Percentiles rank a stretch among this genome's conserved stretches.
phyloP scores from a whole-genome alignment of 2,113 vertebrate genomes.

The Prietella phreatophila region DNA sequence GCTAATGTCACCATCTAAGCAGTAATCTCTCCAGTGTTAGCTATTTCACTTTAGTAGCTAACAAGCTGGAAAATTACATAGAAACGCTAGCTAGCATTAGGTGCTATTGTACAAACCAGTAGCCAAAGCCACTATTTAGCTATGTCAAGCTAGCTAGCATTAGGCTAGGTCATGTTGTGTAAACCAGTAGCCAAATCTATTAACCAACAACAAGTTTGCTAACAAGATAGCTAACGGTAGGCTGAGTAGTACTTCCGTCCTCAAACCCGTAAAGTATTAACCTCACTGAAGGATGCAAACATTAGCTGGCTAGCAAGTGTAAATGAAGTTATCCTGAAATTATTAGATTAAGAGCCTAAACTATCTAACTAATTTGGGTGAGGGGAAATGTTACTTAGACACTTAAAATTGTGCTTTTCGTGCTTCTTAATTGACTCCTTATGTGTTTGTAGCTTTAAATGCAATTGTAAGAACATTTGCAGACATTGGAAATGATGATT shows the following conservation, averaged over 20 bases:
- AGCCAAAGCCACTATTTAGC: not conserved
- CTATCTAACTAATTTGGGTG: not conserved
- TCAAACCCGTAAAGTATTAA: not conserved
- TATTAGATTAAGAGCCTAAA: not conserved
- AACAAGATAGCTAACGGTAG: not conserved
- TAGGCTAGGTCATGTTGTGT: not conserved
- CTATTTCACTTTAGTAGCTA: not conserved
- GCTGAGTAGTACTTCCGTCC: no score
- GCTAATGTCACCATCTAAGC: not conserved
- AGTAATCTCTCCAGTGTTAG: not conserved
- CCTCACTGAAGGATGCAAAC: not conserved
- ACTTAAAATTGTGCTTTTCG: no score
- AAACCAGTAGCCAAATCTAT: not conserved
- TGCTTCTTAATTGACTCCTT: not conserved
- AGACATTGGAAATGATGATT: not conserved
- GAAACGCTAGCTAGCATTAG: not conserved
- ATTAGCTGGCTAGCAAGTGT: no score
- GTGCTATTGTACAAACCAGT: not conserved
- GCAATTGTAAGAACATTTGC: not conserved
- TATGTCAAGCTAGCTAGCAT: not conserved
- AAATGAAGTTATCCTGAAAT: not conserved
- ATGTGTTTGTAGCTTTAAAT: not conserved
- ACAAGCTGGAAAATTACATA: not conserved
- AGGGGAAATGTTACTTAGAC: not conserved
- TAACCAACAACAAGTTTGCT: not conserved